Evolutionary conservation across 2,888 invertebrate species (phyloP).

Genomic region (Anagyrus pseudococci): DNA sequence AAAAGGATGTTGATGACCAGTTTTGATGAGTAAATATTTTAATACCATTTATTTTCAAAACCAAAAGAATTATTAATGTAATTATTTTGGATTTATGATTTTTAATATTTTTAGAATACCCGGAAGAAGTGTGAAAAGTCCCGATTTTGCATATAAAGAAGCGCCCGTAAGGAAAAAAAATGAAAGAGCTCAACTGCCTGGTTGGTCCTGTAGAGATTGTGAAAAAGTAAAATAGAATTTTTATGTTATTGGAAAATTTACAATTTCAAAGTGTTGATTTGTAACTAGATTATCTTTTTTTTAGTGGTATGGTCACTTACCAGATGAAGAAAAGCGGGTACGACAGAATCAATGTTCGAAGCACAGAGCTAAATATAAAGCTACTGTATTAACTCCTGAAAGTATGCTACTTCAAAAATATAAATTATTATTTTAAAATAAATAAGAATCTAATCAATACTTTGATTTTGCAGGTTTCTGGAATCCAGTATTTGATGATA

Average conservation of each 20-base stretch:
- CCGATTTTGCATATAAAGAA: constrained; percentile 50
- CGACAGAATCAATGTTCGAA: no score
- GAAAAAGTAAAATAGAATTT: constrained; percentile 50
- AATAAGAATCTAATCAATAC: no score
- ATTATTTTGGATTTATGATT: constrained; percentile 6
- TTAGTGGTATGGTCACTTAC: constrained; percentile 37
- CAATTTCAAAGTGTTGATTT: constrained; percentile 31
- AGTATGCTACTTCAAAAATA: no score
- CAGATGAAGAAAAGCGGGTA: no score
- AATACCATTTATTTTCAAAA: background rate
- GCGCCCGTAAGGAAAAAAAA: constrained; percentile 54
- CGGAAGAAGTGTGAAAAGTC: constrained; percentile 42
- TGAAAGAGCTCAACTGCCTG: constrained; percentile 56
- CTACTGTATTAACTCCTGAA: no score
- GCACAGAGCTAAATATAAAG: no score
- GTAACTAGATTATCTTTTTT: constrained; percentile 28
- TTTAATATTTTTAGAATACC: constrained; percentile 42
- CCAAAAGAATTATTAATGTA: background rate
- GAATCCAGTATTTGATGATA: background rate
- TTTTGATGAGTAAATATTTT: constrained; percentile 43
- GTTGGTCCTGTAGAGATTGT: constrained; percentile 61
- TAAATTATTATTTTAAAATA: no score
- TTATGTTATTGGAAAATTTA: constrained; percentile 16
- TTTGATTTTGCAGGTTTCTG: background rate
- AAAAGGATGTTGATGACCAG: constrained; percentile 40